Evolutionary conservation across 1,140 invertebrate species (phyloP).

Genomic region (Achroia grisella): DNA sequence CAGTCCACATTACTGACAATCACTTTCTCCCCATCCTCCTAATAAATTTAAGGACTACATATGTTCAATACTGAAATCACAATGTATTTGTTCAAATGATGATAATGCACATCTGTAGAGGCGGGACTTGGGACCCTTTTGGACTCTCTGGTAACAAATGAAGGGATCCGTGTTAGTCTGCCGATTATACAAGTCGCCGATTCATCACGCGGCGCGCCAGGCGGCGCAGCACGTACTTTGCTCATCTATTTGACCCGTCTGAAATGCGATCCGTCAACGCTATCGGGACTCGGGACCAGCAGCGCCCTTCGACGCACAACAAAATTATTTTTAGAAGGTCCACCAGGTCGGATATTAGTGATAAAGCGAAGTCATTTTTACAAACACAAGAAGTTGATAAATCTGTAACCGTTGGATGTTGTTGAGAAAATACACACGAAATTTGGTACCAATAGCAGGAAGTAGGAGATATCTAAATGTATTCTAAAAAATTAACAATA

Average conservation of each 20-base stretch:
- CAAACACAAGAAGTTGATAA: constrained; percentile 1
- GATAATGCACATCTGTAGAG: constrained; percentile 41
- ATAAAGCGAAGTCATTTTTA: constrained; percentile 13
- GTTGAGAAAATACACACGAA: too few species aligned
- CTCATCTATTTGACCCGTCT: constrained; percentile 52
- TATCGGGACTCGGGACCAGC: constrained; percentile 37
- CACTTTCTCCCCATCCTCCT: too few species aligned
- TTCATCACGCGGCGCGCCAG: constrained; percentile 45
- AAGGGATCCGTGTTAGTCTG: constrained; percentile 48
- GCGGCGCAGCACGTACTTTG: constrained; percentile 47
- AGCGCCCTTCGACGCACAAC: constrained; percentile 34
- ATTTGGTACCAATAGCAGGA: too few species aligned
- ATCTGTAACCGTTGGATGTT: too few species aligned
- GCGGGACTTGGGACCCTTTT: constrained; percentile 10
- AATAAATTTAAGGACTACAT: too few species aligned
- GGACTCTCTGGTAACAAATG: constrained; percentile 50
- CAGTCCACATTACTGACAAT: too few species aligned
- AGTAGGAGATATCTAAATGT: too few species aligned
- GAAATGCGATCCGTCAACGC: constrained; percentile 54
- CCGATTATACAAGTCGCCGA: constrained; percentile 59
- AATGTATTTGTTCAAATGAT: constrained; percentile 11
- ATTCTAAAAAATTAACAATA: too few species aligned
- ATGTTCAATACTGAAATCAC: too few species aligned
- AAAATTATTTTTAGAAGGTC: constrained; percentile 37
- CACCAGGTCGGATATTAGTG: constrained; percentile 6